Evolutionary conservation across 2,113 vertebrate species (phyloP), one percentile per base, ranked within the genome.

Genomic region (Campylomormyrus numenius): DNA sequence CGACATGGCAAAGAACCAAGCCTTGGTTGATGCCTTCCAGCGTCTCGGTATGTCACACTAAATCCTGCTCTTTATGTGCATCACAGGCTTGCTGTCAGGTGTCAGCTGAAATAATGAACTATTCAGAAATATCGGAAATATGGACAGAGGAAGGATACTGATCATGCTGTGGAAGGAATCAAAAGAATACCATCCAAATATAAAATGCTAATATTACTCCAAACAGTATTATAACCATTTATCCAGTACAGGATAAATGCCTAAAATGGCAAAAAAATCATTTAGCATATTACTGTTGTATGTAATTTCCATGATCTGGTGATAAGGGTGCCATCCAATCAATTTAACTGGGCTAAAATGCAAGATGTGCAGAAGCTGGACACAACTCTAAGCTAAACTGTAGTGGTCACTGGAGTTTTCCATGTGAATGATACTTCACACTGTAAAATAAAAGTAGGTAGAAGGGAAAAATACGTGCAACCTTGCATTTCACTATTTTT

Each of bases 1-100:
- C 9, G 96, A 96, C 92, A 96, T 97, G 95, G 96, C 96, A 50
- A 96, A 96, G 91, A 97, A 96, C 93, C 96, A 97, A 92, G 96
- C 96, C 42, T 95, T 96, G 94, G 91, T 92, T 1, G 95, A 96
- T 0, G 94, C 95, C 31, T 95, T 96, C 11, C 92, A 95, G 92
- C 95, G 95, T 88, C 93, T 97, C 1, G 96, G 96, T 96, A 94
- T 35, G 70, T 58, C 56, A 83, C 52, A 8, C 7, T 45, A 1
- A 21, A 56, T n/a, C 0, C 83, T 3, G 21, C n/a, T 31, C 9
- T 11, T 74, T 15, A 5, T 39, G 15, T 17, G 74, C 74, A 42
- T 42, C 35, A 42, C 74, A 39, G 31, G 35, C 74, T 77, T 19
- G 27, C 35, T 77, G 35, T 7, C 74, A 42, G 5, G 13, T 80